A percentile compares a stretch with the other conserved stretches of the same genome.
Evolutionary conservation across 2,888 invertebrate species (phyloP).

Genomic region (Lysandra bellargus): DNA sequence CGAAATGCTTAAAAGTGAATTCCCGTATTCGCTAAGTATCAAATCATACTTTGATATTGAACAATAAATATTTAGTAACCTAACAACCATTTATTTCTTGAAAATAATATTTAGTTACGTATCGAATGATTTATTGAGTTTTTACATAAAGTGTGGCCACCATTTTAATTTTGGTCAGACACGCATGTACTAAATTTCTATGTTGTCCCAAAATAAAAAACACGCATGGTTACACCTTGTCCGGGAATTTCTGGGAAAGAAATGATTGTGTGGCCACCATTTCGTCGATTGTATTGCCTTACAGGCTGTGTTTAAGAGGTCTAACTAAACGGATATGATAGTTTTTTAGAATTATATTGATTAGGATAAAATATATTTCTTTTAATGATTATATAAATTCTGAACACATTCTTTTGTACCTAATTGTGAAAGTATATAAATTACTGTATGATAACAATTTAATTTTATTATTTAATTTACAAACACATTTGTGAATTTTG

Average conservation of each 20-base stretch:
- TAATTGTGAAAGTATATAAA: background rate
- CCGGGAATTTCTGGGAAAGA: background rate
- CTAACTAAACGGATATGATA: slow-evolving; percentile 45
- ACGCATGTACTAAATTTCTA: background rate
- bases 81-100: too few species aligned
- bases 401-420: background rate
- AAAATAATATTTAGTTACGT: too few species aligned
- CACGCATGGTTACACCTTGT: background rate
- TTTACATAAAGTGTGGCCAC: background rate
- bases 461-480: background rate
- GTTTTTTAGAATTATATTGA: slow-evolving; percentile 38
- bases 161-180: background rate
- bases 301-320: slow-evolving; percentile 65
- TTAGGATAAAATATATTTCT: slow-evolving; percentile 33
- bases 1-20: background rate
- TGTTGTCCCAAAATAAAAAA: background rate
- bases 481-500: background rate
- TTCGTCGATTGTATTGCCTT: slow-evolving; percentile 59
- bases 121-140: too few species aligned
- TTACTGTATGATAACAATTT: background rate
- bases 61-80: too few species aligned
- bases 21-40: background rate
- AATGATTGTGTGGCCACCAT: slow-evolving; percentile 29
- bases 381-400: background rate
- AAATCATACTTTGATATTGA: background rate